These are phyloP conservation scores for Drosophila yooni DNA, from an alignment of 2,888 invertebrate species.

Conservation along the genomic window DNA sequence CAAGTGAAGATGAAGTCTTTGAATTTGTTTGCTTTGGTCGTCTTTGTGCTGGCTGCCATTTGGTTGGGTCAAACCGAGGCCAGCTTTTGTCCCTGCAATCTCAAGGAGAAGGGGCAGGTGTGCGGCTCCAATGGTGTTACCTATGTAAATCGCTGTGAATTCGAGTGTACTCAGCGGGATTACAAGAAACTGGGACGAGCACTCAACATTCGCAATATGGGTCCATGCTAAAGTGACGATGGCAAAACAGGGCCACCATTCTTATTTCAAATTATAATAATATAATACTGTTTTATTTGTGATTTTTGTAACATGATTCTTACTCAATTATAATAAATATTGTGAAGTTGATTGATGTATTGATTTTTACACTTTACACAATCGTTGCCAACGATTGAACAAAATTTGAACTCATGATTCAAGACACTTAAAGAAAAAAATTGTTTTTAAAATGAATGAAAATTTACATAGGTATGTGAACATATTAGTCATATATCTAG, in stretches of 20 bases:
- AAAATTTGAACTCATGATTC: neutral
- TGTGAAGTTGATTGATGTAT: neutral
- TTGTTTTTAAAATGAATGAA: too few species aligned
- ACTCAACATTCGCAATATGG: slow-evolving; percentile 67
- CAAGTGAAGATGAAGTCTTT: slow-evolving; percentile 71
- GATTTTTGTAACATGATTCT: neutral
- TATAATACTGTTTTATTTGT: neutral
- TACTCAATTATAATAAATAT: neutral
- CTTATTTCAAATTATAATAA: neutral
- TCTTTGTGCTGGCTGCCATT: slow-evolving; percentile 41
- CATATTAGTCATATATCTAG: neutral
- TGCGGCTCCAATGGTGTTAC: slow-evolving; percentile 96
- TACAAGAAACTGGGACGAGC: slow-evolving; percentile 74
- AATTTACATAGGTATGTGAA: neutral
- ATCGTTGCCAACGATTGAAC: neutral
- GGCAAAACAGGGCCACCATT: neutral
- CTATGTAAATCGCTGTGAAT: slow-evolving; percentile 97
- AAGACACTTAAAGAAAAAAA: too few species aligned
- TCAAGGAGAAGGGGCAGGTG: slow-evolving; percentile 92
- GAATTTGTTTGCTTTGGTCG: slow-evolving; percentile 50
- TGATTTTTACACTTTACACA: neutral
- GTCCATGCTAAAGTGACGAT: slow-evolving; percentile 58
- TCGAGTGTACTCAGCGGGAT: slow-evolving; percentile 90
- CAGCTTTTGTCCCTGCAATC: slow-evolving; percentile 91
- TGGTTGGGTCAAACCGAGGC: slow-evolving; percentile 63